Base-by-base conservation (phyloP, 2,113 vertebrate genomes). In the Rhinopithecus roxellana region DNA sequence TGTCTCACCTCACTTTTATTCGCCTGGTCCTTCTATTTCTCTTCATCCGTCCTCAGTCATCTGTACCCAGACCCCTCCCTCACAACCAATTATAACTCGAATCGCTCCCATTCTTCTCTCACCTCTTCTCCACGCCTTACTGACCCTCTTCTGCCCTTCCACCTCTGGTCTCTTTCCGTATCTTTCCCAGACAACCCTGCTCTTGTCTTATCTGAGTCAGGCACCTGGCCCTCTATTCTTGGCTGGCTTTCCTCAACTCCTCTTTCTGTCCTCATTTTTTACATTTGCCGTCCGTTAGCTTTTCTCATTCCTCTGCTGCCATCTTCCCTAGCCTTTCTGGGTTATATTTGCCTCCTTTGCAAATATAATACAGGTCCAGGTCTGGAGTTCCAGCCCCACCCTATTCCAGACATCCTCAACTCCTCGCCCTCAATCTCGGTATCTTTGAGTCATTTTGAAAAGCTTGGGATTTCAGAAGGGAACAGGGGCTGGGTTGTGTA, bases 401-500 rank as follows among this genome's bases (percentile, higher is more conserved):
- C 92, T 48, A 1, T 32, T 32, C 40, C 83, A 38, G 9, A 14
- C 74, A n/a, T 48, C 25, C 83, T 96, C 45, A 40, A 55, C 40
- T 43, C 61, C 80, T 94, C 30, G 13, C 23, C 43, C 48, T 61
- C 23, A 11, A 25, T 55, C n/a, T 87, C 22, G 2, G 5, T 50
- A 16, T 50, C 89, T 67, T 43, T 89, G 61, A 52, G 45, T 64
- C 72, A 59, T 85, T 80, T 82, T 80, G 78, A 91, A 83, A 94
- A 93, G 67, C 74, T 90, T 90, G 86, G 61, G 59, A 16, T 89
- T 94, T 92, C 83, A 72, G 70, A 52, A 92, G n/a, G 88, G 18
- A 48, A 43, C 25, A 18, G 82, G 52, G 38, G 8, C 48, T 70
- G 61, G 45, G 32, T 16, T 57, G 61, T 70, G 43, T 69, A 18